Evolutionary conservation across 2,113 vertebrate genomes (phyloP), one percentile per base, ranked within the genome.

Genomic region (Chrysochloris asiatica): DNA sequence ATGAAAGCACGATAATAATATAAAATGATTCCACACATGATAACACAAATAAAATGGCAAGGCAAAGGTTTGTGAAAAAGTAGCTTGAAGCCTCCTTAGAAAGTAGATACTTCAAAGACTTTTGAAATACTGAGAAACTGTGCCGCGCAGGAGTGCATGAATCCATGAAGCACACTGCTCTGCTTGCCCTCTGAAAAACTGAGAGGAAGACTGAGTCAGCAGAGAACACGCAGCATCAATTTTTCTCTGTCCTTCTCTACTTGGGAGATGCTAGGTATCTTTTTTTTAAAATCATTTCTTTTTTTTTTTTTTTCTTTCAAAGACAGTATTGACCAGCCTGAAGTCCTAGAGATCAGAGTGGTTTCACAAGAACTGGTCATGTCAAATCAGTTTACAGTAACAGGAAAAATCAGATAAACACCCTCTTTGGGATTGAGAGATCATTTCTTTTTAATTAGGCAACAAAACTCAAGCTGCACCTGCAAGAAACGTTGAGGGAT

Each of bases 261-360:
- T 76, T 36, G 21, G 73, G 65, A 84, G 52, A 67, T 9, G 48
- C 6, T 76, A 52, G 26, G 65, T 41, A 84, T 47, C 19, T 87
- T 56, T 30, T 78, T 89, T 76, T 76, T 71, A 16, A n/a, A 79
- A 54, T 84, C 8, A 59, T 71, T 95, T 90, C 86, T 36, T 56
- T 67, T 94, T 85, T 79, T 63, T 87, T n/a, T n/a, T n/a, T n/a
- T n/a, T n/a, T n/a, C n/a, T n/a, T n/a, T n/a, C n/a, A 38, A 45
- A 86, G 84, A 93, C 75, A 91, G 87, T 88, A 80, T 92, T 93
- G 73, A 83, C 33, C 75, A 75, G 52, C 16, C n/a, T 73, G 6
- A 67, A 81, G 90, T 83, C 26, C 77, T 91, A 14, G 47, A 75
- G 54, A 88, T 90, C 65, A 89, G 36, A 94, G 59, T 12, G 3